These are phyloP conservation scores for Ellobius talpinus DNA, from an alignment of 2,113 vertebrate species.

Conservation along the genomic window DNA sequence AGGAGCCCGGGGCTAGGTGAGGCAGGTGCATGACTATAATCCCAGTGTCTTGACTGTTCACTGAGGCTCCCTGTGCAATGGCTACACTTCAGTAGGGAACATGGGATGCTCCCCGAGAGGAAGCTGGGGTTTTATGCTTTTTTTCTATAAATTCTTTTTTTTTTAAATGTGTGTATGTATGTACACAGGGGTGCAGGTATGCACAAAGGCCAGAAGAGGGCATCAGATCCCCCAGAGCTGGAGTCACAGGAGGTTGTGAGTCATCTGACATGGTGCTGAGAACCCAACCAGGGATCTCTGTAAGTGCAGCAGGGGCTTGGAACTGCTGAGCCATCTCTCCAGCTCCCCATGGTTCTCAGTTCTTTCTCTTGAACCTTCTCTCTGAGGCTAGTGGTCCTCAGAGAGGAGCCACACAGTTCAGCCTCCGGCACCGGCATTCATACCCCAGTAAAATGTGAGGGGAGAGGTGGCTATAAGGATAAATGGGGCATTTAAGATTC, in stretches of 20 bases:
- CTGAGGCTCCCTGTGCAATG: background rate
- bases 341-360: background rate
- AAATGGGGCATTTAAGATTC: background rate
- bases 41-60: background rate
- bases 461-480: background rate
- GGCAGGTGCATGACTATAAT: background rate
- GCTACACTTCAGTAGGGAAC: background rate
- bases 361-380: background rate
- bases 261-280: background rate
- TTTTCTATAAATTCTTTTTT: background rate
- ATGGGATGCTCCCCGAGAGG: too few relatives aligned
- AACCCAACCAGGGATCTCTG: background rate
- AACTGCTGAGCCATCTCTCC: too few relatives aligned
- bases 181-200: background rate
- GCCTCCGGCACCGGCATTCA: background rate
- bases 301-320: too few relatives aligned
- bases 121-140: background rate
- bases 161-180: background rate
- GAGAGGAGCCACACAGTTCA: background rate
- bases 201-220: background rate
- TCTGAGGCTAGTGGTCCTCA: background rate
- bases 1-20: background rate
- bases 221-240: background rate
- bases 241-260: background rate
- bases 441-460: background rate